Base-by-base conservation (phyloP, 2,888 invertebrate genomes). In the Conomelus anceps region DNA sequence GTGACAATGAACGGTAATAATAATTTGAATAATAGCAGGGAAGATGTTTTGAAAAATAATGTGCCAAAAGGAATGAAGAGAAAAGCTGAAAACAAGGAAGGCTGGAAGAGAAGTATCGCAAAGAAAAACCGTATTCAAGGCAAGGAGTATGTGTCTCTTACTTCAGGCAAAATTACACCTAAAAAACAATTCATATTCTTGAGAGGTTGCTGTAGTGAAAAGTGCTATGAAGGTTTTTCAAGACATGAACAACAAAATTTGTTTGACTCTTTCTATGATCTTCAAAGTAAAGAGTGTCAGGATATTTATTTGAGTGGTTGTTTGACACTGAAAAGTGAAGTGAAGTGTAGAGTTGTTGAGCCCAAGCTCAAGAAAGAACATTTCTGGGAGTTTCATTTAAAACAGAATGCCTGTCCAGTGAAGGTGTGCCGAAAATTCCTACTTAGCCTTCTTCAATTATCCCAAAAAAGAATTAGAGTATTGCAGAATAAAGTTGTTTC, bases 211-310 rank as follows among this genome's bases (percentile, higher is more conserved):
- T 89, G 89, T 22, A n/a, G 22, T 86, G 34, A 89, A 86, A 29
- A 89, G 29, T 89, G 89, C 34, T 22, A 13, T 29, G 41, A 89
- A 22, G 17, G 41, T 17, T 34, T 34, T 34, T 34, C 34, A 34
- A 34, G 34, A 34, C 17, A 17, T 26, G 84, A 85, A 22, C 88
- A 89, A 89, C 85, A 41, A 41, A 20, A 89, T 63, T 85, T 89
- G 22, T 88, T 41, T 88, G 85, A 88, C 17, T 34, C 34, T 41
- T 22, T 84, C 34, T 89, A 89, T 85, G 22, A 22, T n/a, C 26
- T 87, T 29, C 41, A 23, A 20, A 85, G 41, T 24, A 89, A 89
- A 22, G 89, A 89, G 85, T 26, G 26, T 22, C 89, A 89, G 63
- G 89, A 89, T 24, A 29, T 22, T n/a, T 89, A 63, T 24, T 22